Base-by-base conservation (phyloP, 2,797 vertebrate species). In the Chromobotia macracanthus region DNA sequence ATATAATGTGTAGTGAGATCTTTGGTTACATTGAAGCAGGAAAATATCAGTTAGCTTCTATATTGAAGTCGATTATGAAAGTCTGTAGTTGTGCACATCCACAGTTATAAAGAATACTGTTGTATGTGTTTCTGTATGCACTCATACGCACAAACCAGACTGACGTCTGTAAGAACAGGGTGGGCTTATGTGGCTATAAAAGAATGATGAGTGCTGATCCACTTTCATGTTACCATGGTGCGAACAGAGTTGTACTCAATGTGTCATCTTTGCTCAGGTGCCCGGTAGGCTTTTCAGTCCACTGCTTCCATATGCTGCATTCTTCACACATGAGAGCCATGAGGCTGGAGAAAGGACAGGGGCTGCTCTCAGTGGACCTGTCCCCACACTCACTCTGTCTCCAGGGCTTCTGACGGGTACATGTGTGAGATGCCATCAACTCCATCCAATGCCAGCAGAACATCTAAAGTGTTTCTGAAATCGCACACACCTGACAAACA, bases 291-390 rank as follows among this genome's bases (percentile, higher is more conserved):
- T 83, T 90, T 88, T 86, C 88, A 84, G 84, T 80, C 85, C 86
- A 87, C 86, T 91, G 87, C 84, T 82, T 91, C 90, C 91, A 90
- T 93, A 92, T 90, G 91, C 88, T 89, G 76, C 80, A 82, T 80
- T 82, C 84, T 88, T 90, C 87, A 87, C 91, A 91, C 90, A 87
- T 86, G 88, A 89, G 84, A 86, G 89, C 89, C 82, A 82, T 68
- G 81, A 88, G 88, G 84, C 73, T 75, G 38, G 80, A 88, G 81
- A 83, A 77, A 74, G 75, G 51, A 72, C 38, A 79, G 83, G 87
- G 86, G 79, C 82, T 70, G 79, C 83, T 87, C 88, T 91, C 89
- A 71, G 82, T 18, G 76, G 87, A 83, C 64, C 80, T 68, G 82
- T 80, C 80, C 81, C 80, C 84, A 82, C 25, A 69, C 82, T 85